Evolutionary conservation across 1,140 invertebrate genomes (phyloP).

Genomic region (Bathynomus jamesi): DNA sequence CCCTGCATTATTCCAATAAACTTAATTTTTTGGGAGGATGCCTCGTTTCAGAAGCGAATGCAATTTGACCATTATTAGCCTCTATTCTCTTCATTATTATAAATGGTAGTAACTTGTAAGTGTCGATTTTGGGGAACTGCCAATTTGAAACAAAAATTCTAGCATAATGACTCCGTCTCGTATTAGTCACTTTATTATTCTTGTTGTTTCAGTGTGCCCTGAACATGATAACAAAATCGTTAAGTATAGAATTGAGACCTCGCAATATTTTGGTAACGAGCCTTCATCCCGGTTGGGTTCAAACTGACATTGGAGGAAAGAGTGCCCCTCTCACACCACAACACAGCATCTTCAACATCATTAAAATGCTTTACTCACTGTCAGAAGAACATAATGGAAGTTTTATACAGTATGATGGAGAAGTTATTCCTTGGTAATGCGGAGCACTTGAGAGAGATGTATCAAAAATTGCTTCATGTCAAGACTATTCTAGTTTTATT

Average conservation of each 20-base stretch:
- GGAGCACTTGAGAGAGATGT: too few species aligned
- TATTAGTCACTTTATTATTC: neutral
- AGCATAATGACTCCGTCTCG: neutral
- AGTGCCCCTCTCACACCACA: conserved; percentile 64
- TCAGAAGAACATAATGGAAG: conserved; percentile 59
- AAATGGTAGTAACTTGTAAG: too few species aligned
- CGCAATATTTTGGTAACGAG: conserved; percentile 64
- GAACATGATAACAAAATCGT: conserved; percentile 75
- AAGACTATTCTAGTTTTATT: too few species aligned
- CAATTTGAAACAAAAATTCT: too few species aligned
- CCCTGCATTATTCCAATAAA: too few species aligned
- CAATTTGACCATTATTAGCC: too few species aligned
- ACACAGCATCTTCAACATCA: conserved; percentile 55
- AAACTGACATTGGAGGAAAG: conserved; percentile 76
- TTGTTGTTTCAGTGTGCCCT: conserved; percentile 52
- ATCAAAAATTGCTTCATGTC: too few species aligned
- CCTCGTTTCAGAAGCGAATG: too few species aligned
- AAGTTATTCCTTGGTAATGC: conserved; percentile 63
- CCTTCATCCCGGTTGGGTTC: conserved; percentile 84
- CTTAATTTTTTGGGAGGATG: too few species aligned
- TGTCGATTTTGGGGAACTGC: too few species aligned
- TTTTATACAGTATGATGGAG: conserved; percentile 69
- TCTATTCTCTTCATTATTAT: too few species aligned
- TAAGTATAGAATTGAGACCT: conserved; percentile 69
- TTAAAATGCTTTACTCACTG: conserved; percentile 56